Evolutionary conservation across 2,888 invertebrate species (phyloP), one percentile per base, ranked within the genome.

Genomic region (Lithophane semibrunnea): DNA sequence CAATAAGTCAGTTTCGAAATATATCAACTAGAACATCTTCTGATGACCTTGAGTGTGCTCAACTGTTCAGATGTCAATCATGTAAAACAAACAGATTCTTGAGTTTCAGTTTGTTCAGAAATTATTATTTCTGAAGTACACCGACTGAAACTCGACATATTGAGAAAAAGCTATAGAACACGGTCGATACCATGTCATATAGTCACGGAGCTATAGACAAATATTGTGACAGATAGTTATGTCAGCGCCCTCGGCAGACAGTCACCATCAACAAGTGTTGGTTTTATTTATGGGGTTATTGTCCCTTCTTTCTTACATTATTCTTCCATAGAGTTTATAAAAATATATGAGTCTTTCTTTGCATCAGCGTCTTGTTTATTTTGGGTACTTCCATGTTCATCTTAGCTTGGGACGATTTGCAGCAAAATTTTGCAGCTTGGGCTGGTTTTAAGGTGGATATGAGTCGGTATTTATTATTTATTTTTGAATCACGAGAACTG

Each of bases 181-280:
- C 21, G 24, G 37, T 56, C 5, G 42, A 49, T 56, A 52, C 18
- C 16, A 18, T 16, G 3, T 12, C 16, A 18, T 16, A 2, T 12
- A 49, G 16, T 8, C 56, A 52, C 37, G 49, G 67, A 24, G 24
- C 54, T n/a, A 56, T 24, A 67, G 21, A 84, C 52, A 63, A 81
- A 84, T 75, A 66, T 67, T 70, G 44, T 75, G 82, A 56, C 66
- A n/a, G 58, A 73, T 66, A 70, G 75, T 73, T 71, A 63, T 64
- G 52, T 66, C 60, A 42, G 79, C 52, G 71, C 21, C 12, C 70
- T 83, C 67, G 18, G 66, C 56, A 75, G 73, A 79, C 58, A 56
- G 66, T 63, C 75, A 56, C 61, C 72, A 74, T 84, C 87, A 87
- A 86, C 87, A 86, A 86, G 86, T 87, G 87, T 87, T 73, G 71